Conservation (phyloP, 2,113 vertebrate species). For the Lates calcarifer region DNA sequence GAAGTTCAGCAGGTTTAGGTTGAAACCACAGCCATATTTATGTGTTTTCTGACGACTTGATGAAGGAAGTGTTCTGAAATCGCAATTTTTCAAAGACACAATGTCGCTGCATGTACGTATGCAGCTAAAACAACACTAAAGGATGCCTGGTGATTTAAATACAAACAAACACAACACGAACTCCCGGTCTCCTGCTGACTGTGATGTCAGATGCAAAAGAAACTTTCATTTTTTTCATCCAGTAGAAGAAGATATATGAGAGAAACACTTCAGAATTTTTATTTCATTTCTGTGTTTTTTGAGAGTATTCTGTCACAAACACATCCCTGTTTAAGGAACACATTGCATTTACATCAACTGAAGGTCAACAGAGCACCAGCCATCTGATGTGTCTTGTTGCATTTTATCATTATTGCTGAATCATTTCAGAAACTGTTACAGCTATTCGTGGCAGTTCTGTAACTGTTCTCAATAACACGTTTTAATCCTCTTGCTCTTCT, state of each 20-base stretch:
- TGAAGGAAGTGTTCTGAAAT: background rate
- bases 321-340: background rate
- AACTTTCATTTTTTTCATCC: too few species aligned
- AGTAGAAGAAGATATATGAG: background rate
- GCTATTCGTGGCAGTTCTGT: background rate
- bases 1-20: background rate
- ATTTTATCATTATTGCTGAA: background rate
- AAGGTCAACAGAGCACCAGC: background rate
- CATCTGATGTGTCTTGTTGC: background rate
- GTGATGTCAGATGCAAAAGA: background rate
- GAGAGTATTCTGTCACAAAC: background rate
- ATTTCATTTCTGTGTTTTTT: background rate
- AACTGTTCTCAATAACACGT: background rate
- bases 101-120: background rate
- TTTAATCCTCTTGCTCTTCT: conserved; percentile 25
- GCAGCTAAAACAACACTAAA: background rate
- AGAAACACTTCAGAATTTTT: background rate
- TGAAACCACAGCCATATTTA: background rate
- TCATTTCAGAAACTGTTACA: background rate
- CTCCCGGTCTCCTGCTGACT: background rate
- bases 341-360: background rate
- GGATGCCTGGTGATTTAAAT: background rate
- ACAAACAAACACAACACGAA: conserved; percentile 14
- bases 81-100: background rate
- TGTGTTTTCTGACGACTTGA: background rate